Percentiles rank a stretch among this genome's conserved stretches.
Conservation (phyloP, 2,888 invertebrate genomes). For the Prenolepis imparis region DNA sequence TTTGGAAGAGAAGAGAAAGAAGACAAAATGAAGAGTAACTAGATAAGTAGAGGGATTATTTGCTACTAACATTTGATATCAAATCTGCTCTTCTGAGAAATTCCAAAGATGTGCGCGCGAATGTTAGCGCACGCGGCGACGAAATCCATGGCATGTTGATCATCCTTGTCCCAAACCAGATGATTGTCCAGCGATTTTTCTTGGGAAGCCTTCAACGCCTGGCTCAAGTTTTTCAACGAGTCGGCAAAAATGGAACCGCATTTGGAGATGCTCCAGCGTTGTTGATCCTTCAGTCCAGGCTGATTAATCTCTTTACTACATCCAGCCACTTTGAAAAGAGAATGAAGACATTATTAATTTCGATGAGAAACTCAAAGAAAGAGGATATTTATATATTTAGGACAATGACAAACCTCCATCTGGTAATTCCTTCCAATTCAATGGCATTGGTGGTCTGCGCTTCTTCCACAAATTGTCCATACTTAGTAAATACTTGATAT, state of each 20-base stretch:
- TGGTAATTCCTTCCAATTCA: slow-evolving; percentile 90
- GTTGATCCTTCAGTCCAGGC: slow-evolving; percentile 90
- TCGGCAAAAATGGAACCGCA: slow-evolving; percentile 91
- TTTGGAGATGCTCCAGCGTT: slow-evolving; percentile 93
- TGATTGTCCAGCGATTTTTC: slow-evolving; percentile 88
- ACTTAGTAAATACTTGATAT: slow-evolving; percentile 96
- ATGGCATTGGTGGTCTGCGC: slow-evolving; percentile 93
- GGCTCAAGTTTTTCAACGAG: slow-evolving; percentile 90
- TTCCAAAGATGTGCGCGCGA: slow-evolving; percentile 95
- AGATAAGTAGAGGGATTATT: neutral
- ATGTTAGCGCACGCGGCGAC: slow-evolving; percentile 98
- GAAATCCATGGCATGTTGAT: slow-evolving; percentile 97
- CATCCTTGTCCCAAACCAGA: slow-evolving; percentile 99
- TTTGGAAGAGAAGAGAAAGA: neutral
- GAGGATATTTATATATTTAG: neutral
- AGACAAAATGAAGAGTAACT: neutral
- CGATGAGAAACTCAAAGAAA: neutral
- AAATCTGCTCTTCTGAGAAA: slow-evolving; percentile 94
- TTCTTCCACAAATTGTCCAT: slow-evolving; percentile 99
- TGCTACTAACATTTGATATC: slow-evolving; percentile 95
- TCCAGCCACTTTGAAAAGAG: slow-evolving; percentile 84
- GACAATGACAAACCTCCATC: slow-evolving; percentile 83
- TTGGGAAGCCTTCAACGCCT: slow-evolving; percentile 87
- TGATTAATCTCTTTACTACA: slow-evolving; percentile 87
- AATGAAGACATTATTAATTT: slow-evolving; percentile 6